Base-by-base conservation (phyloP, 2,888 invertebrate genomes). In the Listrodromus nycthemerus region DNA sequence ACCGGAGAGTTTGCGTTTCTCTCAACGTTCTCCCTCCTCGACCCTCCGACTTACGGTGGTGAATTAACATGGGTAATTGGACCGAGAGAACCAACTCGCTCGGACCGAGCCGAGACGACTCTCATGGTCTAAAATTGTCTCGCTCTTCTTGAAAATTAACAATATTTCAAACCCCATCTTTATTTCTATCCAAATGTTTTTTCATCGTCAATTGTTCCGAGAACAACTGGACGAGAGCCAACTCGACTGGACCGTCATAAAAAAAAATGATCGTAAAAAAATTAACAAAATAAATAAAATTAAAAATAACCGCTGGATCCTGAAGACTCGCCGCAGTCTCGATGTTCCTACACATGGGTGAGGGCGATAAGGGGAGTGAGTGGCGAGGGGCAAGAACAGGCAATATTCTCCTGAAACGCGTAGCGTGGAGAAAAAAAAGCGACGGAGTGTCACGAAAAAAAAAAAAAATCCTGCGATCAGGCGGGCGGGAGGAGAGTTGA, bases 11-110 rank as follows among this genome's bases (percentile, higher is more conserved):
- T 19, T 48, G 27, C 71, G 58, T 3, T 58, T 61, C 55, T 19
- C n/a, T 45, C 58, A 10, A 10, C 27, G 27, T 61, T 45, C 73
- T 58, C 27, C 37, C 71, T 61, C 41, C 58, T 4, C 30, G 24
- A 55, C 45, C 41, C n/a, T 19, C 27, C n/a, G 19, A 10, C 27
- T 16, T 19, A 13, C 24, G 41, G 6, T 16, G 45, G 45, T 63
- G 61, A 73, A 71, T 73, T 61, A 73, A 73, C 73, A 58, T 58
- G n/a, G 73, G 61, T 73, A 73, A 73, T 73, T 73, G 13, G 45
- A 73, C 45, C 10, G 6, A 45, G 50, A 30, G 21, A 24, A 1
- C 10, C 1, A 37, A 37, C 37, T 37, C 10, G 2, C 37, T 10
- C 10, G 37, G 10, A 37, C 8, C 37, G 8, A 37, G 10, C 1